Percentiles rank a stretch among this genome's conserved stretches.
phyloP scores from a whole-genome alignment of 2,113 vertebrate genomes.

The Melanostigma gelatinosum region DNA sequence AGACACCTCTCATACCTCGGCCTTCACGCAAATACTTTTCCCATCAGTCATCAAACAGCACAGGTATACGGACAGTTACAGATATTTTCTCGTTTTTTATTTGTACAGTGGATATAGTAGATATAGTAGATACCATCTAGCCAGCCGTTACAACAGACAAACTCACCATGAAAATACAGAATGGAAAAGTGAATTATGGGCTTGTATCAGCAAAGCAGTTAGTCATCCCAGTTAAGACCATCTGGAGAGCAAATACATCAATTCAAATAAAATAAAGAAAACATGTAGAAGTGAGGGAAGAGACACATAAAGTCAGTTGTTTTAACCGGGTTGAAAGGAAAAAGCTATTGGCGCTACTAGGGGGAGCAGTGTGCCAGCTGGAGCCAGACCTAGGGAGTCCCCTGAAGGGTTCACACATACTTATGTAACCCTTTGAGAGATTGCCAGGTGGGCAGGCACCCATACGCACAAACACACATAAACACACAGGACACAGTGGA shows the following conservation, averaged over 20 bases:
- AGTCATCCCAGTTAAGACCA: conserved; percentile 55
- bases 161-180: conserved; percentile 62
- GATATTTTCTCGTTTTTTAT: conserved; percentile 26
- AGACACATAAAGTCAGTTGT: conserved; percentile 46
- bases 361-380: conserved; percentile 58
- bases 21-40: conserved; percentile 63
- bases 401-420: conserved; percentile 60
- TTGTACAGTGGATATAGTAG: conserved; percentile 2
- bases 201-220: conserved; percentile 49
- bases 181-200: conserved; percentile 53
- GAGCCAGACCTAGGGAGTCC: conserved; percentile 57
- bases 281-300: conserved; percentile 30
- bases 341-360: conserved; percentile 19
- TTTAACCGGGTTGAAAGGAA: conserved; percentile 43
- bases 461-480: conserved; percentile 26
- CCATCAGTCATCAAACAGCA: conserved; percentile 63
- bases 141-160: conserved; percentile 50
- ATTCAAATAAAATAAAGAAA: conserved; percentile 61
- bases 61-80: conserved; percentile 29
- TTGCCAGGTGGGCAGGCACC: conserved; percentile 52
- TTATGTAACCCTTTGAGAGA: conserved; percentile 66
- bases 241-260: conserved; percentile 58
- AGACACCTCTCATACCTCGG: conserved; percentile 56
- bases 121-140: conserved; percentile 49
- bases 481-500: conserved; percentile 30